Percentiles rank a stretch among this genome's conserved stretches.
These are phyloP conservation scores for Mus pahari DNA, from an alignment of 2,113 vertebrate species.

Conservation along the genomic window DNA sequence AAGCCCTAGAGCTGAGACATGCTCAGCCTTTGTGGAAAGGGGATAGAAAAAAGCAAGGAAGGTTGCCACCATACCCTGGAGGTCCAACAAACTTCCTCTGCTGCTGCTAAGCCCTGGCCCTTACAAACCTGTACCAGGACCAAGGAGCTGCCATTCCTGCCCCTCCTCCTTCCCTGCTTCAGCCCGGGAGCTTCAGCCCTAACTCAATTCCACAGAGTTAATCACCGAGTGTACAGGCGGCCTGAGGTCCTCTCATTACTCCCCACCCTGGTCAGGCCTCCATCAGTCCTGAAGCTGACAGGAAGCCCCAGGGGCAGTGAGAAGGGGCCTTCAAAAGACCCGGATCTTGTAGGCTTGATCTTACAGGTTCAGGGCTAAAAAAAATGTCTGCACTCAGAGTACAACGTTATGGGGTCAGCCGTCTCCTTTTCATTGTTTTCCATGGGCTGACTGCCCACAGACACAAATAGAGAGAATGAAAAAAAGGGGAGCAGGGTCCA, in stretches of 20 bases:
- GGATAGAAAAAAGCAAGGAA: background rate
- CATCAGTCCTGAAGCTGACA: background rate
- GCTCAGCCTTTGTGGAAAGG: background rate
- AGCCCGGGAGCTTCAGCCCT: background rate
- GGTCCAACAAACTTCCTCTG: background rate
- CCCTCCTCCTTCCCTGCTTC: background rate
- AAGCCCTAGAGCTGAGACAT: background rate
- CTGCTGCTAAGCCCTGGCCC: background rate
- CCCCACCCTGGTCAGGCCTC: background rate
- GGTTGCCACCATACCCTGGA: no score
- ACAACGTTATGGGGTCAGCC: background rate
- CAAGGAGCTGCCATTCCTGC: background rate
- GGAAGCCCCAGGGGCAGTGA: background rate
- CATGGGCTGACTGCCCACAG: background rate
- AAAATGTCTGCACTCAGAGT: background rate
- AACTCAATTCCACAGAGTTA: constrained; percentile 72
- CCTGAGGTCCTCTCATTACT: constrained; percentile 57
- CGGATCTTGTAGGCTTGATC: background rate
- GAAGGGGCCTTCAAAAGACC: background rate
- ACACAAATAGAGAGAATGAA: fast-evolving
- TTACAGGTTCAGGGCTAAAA: no score
- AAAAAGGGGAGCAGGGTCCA: background rate
- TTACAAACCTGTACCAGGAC: background rate
- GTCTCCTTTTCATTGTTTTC: background rate
- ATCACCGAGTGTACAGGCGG: constrained; percentile 48